These are phyloP conservation scores for Epiblema foenella DNA, from an alignment of 2,888 invertebrate species.

Conservation along the genomic window DNA sequence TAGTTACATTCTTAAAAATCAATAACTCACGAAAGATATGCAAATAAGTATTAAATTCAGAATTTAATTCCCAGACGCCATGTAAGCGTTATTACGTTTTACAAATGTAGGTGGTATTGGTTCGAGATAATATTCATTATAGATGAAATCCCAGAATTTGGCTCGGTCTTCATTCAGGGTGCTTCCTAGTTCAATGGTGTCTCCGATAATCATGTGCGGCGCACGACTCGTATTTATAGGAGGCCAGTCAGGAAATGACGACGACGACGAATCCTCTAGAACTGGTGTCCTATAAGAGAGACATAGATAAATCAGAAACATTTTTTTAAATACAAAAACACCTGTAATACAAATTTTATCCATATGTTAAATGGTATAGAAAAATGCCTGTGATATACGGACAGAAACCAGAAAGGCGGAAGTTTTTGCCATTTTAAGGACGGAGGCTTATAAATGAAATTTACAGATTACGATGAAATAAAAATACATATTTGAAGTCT, in stretches of 20 bases:
- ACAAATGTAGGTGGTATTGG: conserved; percentile 21
- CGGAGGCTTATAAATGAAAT: too few relatives aligned
- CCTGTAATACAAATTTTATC: too few relatives aligned
- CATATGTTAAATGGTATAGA: too few relatives aligned
- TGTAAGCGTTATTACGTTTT: neutral
- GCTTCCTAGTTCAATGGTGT: conserved; percentile 2
- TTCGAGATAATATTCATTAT: conserved; percentile 10
- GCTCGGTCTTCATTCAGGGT: neutral
- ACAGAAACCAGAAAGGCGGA: too few relatives aligned
- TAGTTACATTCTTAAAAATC: too few relatives aligned
- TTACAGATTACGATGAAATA: too few relatives aligned
- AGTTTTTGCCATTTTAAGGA: too few relatives aligned
- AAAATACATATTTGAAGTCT: too few relatives aligned
- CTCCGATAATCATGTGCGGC: conserved; percentile 19
- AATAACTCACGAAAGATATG: neutral
- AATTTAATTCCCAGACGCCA: neutral
- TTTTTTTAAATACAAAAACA: too few relatives aligned
- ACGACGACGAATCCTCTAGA: neutral
- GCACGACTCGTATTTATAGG: neutral
- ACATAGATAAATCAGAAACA: too few relatives aligned
- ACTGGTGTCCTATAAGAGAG: conserved; percentile 1
- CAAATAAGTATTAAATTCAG: neutral
- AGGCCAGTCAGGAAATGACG: conserved; percentile 18
- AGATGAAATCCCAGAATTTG: conserved; percentile 23
- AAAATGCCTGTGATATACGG: too few relatives aligned